Conservation (phyloP, 2,888 invertebrate genomes). For the Nowickia ferox region DNA sequence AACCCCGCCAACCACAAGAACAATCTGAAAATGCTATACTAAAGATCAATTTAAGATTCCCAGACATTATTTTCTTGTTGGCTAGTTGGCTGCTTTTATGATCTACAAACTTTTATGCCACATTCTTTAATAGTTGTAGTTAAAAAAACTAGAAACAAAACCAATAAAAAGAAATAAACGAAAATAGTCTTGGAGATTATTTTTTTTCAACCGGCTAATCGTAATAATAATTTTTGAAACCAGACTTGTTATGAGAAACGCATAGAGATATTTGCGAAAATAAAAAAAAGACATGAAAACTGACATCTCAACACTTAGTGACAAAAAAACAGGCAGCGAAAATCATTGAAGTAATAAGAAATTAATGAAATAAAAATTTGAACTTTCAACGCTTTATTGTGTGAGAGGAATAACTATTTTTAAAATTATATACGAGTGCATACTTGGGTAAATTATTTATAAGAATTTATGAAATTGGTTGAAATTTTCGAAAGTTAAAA, state of each 20-base stretch:
- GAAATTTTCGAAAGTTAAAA: no score
- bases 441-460: no score
- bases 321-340: background rate
- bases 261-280: constrained; percentile 10
- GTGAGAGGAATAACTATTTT: no score
- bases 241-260: constrained; percentile 31
- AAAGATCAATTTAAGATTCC: constrained; percentile 65
- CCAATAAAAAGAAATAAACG: background rate
- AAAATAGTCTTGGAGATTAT: constrained; percentile 37
- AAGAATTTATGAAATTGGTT: no score
- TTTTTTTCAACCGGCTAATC: constrained; percentile 33
- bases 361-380: no score
- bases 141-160: constrained; percentile 13
- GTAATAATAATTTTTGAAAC: constrained; percentile 48
- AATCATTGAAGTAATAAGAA: no score
- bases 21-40: constrained; percentile 38
- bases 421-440: no score
- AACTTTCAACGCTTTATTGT: no score
- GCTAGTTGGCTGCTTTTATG: constrained; percentile 53
- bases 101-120: constrained; percentile 64
- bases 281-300: background rate
- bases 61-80: constrained; percentile 55
- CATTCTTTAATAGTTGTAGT: constrained; percentile 19
- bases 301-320: background rate
- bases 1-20: constrained; percentile 44